phyloP scores from a whole-genome alignment of 2,797 vertebrate genomes.

The Chaenodraco wilsoni region DNA sequence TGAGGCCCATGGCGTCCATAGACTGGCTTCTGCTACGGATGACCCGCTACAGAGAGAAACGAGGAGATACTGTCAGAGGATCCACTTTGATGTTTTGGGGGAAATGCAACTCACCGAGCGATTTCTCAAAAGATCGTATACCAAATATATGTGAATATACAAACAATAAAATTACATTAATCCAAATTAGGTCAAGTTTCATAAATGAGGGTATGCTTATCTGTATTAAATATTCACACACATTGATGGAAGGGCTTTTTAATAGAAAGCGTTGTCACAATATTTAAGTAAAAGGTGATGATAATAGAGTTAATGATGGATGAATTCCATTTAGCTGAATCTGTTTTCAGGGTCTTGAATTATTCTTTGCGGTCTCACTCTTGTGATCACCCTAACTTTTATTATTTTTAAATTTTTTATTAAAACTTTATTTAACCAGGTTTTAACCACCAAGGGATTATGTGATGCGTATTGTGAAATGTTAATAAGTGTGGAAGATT shows the following conservation, averaged over 20 bases:
- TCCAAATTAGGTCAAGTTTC: not conserved
- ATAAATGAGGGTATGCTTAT: not conserved
- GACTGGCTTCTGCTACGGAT: slow-evolving; percentile 95
- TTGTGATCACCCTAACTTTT: no score
- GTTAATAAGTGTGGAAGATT: not conserved
- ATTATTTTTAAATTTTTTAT: no score
- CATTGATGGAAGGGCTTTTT: slow-evolving; percentile 1
- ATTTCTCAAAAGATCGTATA: slow-evolving; percentile 13
- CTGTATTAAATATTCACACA: not conserved
- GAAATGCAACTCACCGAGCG: slow-evolving; percentile 54
- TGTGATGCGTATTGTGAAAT: no score
- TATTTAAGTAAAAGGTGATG: not conserved
- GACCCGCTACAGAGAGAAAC: slow-evolving; percentile 87
- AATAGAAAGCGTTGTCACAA: not conserved
- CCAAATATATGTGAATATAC: slow-evolving; percentile 10
- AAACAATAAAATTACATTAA: not conserved
- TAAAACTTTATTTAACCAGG: not conserved
- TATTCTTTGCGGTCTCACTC: not conserved
- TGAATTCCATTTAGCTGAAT: slow-evolving; percentile 1
- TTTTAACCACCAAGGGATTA: no score
- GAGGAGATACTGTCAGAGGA: slow-evolving; percentile 80
- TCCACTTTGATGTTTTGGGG: slow-evolving; percentile 34
- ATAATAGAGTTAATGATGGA: not conserved
- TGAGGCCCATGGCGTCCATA: slow-evolving; percentile 91
- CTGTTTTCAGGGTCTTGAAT: not conserved